Evolutionary conservation across 2,888 invertebrate genomes (phyloP).

Genomic region (Neoascia interrupta): DNA sequence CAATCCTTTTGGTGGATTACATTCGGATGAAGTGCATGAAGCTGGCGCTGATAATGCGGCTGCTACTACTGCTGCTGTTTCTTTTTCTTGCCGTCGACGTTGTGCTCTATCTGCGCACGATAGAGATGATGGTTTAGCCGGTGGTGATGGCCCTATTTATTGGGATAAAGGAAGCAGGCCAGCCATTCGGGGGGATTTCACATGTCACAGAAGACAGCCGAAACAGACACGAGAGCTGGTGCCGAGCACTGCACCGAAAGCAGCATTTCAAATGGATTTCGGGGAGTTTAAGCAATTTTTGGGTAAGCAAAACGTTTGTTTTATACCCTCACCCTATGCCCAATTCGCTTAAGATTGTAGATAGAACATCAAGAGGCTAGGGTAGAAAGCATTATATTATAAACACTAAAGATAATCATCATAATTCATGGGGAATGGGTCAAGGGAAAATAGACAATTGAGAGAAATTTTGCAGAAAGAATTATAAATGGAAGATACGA

Average conservation of each 20-base stretch:
- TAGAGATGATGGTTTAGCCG: conserved; percentile 36
- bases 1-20: conserved; percentile 47
- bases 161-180: conserved; percentile 21
- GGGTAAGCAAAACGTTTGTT: conserved; percentile 47
- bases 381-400: too few relatives aligned
- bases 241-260: conserved; percentile 6
- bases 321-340: too few relatives aligned
- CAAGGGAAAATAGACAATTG: too few relatives aligned
- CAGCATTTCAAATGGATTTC: conserved; percentile 44
- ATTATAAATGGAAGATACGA: too few relatives aligned
- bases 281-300: conserved; percentile 53
- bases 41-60: conserved; percentile 55
- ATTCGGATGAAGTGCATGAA: conserved; percentile 37
- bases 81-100: neutral
- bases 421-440: too few relatives aligned
- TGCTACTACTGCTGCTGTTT: conserved; percentile 13
- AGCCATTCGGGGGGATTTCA: conserved; percentile 22
- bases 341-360: too few relatives aligned
- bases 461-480: too few relatives aligned
- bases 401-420: too few relatives aligned
- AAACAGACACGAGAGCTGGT: conserved; percentile 16
- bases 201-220: conserved; percentile 37
- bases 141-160: conserved; percentile 57
- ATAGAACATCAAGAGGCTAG: neutral
- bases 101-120: neutral